Conservation (phyloP, 2,797 vertebrate genomes). For the Heteromormyrus szaboi region DNA sequence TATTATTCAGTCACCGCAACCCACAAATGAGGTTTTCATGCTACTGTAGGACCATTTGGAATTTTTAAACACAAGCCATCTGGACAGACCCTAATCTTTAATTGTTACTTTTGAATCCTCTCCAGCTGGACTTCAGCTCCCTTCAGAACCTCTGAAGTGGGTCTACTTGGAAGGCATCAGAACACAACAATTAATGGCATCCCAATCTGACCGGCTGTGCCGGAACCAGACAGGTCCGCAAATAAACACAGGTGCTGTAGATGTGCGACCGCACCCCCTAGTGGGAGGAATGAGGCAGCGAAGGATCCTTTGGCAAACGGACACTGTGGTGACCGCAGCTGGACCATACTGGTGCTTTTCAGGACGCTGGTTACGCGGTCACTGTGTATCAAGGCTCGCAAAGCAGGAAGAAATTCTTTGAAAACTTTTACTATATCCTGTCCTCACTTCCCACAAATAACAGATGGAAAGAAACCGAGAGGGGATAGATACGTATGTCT, state of each 20-base stretch:
- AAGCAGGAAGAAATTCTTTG: slow-evolving; percentile 34
- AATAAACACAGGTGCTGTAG: slow-evolving; percentile 39
- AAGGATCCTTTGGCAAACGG: slow-evolving; percentile 41
- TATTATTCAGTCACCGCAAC: background rate
- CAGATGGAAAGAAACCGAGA: slow-evolving; percentile 45
- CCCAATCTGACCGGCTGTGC: background rate
- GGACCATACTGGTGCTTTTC: slow-evolving; percentile 12
- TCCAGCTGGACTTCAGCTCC: background rate
- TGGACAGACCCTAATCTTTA: slow-evolving; percentile 5
- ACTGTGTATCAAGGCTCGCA: slow-evolving; percentile 42
- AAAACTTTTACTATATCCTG: slow-evolving; percentile 28
- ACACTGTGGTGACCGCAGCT: background rate
- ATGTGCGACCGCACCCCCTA: slow-evolving; percentile 23
- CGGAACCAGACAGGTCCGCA: slow-evolving; percentile 31
- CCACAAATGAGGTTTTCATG: background rate
- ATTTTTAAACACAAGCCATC: background rate
- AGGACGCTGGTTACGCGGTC: slow-evolving; percentile 14
- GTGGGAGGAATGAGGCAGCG: slow-evolving; percentile 6
- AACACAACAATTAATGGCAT: background rate
- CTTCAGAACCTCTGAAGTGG: slow-evolving; percentile 6
- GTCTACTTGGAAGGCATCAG: background rate
- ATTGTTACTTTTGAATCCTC: background rate
- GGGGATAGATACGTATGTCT: background rate
- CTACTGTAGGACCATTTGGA: background rate
- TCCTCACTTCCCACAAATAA: slow-evolving; percentile 47